Base-by-base conservation (phyloP, 2,113 vertebrate species). In the Brevimyrus niger region DNA sequence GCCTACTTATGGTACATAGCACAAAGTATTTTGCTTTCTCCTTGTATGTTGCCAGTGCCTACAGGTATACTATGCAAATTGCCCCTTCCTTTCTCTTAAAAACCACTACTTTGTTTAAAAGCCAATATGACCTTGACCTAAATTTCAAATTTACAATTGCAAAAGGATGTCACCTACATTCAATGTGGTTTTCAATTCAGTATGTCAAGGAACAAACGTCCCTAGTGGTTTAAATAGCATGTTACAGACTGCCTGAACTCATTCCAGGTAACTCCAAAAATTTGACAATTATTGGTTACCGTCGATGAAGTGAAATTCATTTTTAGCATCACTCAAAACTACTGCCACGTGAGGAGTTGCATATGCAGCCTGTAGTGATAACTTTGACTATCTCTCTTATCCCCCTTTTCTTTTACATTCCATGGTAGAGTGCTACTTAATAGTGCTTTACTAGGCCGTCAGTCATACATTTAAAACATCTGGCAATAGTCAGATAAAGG, bases 31-130 rank as follows among this genome's bases (percentile, higher is more conserved):
- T 91, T 86, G 92, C 95, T 92, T 92, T 92, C 87, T 92, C 93
- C 94, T 92, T 89, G 61, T 69, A 89, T 89, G 91, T 88, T 92
- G 92, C 92, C 92, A 94, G 93, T 93, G 94, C 95, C 92, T 94
- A 94, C 94, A 93, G 94, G 93, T 94, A 88, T 94, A 92, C 95
- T 96, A 94, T 95, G 95, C 95, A 95, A 94, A 94, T 89, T 87
- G 86, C 55, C 13, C 46, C 46, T 9, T 21, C 44, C 53, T 19
- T 35, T 19, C 38, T 48, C 92, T 91, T 91, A 90, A 92, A 93
- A 92, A 91, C 94, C 94, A 93, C 94, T 93, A 93, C 95, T 93
- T 76, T 82, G 89, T 91, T 94, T 92, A 91, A 91, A 94, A 90
- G 86, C 88, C 94, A 58, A 38, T 19, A 21, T 42, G 51, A 65